Evolutionary conservation across 2,888 invertebrate species (phyloP).

Genomic region (Eristalinus aeneus): DNA sequence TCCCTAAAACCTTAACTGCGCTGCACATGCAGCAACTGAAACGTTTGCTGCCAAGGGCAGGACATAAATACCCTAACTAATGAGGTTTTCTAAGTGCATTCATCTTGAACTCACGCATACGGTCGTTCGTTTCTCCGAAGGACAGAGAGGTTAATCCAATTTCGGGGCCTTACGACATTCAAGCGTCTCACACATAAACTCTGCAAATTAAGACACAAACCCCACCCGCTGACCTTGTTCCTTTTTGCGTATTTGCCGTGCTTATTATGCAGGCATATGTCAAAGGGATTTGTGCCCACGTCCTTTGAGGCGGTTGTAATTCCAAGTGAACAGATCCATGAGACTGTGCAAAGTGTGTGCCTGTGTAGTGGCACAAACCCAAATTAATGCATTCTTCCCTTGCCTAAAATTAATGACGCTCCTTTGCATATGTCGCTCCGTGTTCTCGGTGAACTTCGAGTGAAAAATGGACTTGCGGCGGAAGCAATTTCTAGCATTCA

Average conservation of each 20-base stretch:
- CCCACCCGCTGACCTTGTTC: background rate
- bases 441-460: background rate
- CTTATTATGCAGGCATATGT: background rate
- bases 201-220: background rate
- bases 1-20: no score
- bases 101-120: background rate
- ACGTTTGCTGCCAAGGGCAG: background rate
- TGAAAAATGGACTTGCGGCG: conserved; percentile 21
- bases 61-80: background rate
- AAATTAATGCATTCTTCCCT: background rate
- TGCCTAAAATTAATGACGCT: conserved; percentile 34
- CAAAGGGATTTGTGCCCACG: background rate
- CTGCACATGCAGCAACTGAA: background rate
- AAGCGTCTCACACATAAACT: background rate
- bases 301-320: background rate
- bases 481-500: conserved; percentile 42
- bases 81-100: background rate
- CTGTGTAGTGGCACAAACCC: no score
- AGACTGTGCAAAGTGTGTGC: background rate
- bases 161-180: background rate
- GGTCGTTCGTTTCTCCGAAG: background rate
- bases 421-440: conserved; percentile 42
- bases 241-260: background rate
- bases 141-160: background rate
- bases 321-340: background rate